A percentile compares a stretch with the other conserved stretches of the same genome.
These are phyloP conservation scores for Phrixothrix hirtus DNA, from an alignment of 2,888 invertebrate species.

Conservation along the genomic window DNA sequence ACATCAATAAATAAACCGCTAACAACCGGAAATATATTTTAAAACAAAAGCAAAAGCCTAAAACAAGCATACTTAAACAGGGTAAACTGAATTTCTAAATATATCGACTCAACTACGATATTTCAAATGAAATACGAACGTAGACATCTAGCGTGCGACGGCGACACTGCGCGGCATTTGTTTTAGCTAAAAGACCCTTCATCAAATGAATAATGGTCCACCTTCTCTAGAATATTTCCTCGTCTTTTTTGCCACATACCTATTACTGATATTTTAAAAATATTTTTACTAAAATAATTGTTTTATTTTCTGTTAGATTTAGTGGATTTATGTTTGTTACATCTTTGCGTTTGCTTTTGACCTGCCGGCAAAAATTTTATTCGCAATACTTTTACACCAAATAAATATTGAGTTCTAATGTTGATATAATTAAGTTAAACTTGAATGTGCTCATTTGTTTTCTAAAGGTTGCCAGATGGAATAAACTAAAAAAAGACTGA, in stretches of 20 bases:
- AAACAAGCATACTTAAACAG: conserved; percentile 24
- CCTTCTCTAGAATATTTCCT: conserved; percentile 27
- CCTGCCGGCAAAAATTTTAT: no score
- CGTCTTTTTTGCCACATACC: conserved; percentile 22
- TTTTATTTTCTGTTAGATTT: conserved; percentile 6
- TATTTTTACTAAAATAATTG: conserved; percentile 12
- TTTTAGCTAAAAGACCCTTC: conserved; percentile 42
- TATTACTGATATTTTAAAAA: conserved; percentile 21
- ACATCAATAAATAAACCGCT: conserved; percentile 24
- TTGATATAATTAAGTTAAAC: conserved; percentile 26
- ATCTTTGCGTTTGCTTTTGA: no score
- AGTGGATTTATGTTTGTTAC: conserved; percentile 4
- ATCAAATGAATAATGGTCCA: conserved; percentile 44
- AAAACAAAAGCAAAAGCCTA: conserved; percentile 25
- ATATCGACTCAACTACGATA: conserved; percentile 27
- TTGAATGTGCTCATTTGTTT: conserved; percentile 22
- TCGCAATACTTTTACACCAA: no score
- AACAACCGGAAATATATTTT: conserved; percentile 30
- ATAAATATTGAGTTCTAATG: conserved; percentile 17
- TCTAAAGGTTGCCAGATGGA: no score
- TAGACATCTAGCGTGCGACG: conserved; percentile 36
- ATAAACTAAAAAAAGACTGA: no score
- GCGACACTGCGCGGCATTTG: conserved; percentile 43
- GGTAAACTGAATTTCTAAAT: conserved; percentile 29
- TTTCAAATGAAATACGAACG: conserved; percentile 32